Percentiles rank a stretch among this genome's conserved stretches.
Conservation (phyloP, 2,888 invertebrate genomes). For the Augiades crinisus region DNA sequence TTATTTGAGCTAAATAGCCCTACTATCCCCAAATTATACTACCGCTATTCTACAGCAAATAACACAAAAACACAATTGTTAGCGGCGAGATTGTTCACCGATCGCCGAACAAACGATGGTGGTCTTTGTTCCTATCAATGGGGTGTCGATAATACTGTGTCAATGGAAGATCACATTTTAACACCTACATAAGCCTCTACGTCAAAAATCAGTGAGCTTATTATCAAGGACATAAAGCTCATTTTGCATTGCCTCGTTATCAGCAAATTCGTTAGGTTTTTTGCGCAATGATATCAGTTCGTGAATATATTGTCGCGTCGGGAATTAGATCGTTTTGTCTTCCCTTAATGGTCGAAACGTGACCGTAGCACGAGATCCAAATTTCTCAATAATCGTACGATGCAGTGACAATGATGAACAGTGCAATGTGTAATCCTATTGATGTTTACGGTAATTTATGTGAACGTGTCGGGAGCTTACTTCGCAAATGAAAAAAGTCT, state of each 20-base stretch:
- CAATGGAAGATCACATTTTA: constrained; percentile 62
- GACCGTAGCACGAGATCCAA: constrained; percentile 66
- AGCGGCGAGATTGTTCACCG: constrained; percentile 62
- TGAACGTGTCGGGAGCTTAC: constrained; percentile 29
- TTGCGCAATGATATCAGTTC: constrained; percentile 79
- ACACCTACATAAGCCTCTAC: constrained; percentile 41
- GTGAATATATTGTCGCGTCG: constrained; percentile 72
- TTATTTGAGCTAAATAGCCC: too few species aligned
- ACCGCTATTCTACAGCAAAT: constrained; percentile 36
- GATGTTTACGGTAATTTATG: constrained; percentile 60
- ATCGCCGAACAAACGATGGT: constrained; percentile 69
- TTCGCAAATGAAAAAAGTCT: too few species aligned
- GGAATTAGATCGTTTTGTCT: constrained; percentile 79
- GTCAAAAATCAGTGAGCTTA: not conserved
- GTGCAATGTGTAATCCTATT: constrained; percentile 49
- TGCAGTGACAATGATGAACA: constrained; percentile 62
- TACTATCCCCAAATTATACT: not conserved
- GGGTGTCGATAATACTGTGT: constrained; percentile 73
- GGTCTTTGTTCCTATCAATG: constrained; percentile 70
- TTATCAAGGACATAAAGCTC: not conserved
- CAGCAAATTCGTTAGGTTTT: constrained; percentile 49
- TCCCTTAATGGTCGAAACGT: constrained; percentile 76
- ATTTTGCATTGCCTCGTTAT: constrained; percentile 3
- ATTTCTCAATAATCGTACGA: constrained; percentile 70
- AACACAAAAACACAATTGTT: constrained; percentile 53